A percentile compares a stretch with the other conserved stretches of the same genome.
Evolutionary conservation across 2,888 invertebrate species (phyloP).

Genomic region (Macropis europaea): DNA sequence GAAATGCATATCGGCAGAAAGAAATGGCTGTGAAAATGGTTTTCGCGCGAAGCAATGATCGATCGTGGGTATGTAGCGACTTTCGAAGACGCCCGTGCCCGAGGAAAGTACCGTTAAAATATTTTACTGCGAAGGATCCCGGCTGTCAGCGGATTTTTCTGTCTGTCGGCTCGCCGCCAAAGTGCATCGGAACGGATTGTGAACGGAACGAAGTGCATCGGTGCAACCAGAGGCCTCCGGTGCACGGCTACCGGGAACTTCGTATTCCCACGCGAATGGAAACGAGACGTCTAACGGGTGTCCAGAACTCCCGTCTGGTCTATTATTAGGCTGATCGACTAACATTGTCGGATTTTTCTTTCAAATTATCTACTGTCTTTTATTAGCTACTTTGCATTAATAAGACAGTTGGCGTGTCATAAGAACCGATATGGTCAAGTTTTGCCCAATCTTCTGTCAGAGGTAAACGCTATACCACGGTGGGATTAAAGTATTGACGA

Average conservation of each 20-base stretch:
- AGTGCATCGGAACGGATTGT: constrained; percentile 40
- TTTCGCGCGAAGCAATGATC: constrained; percentile 9
- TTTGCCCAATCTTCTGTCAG: too few species aligned
- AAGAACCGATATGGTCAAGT: too few species aligned
- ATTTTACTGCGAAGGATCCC: constrained; percentile 32
- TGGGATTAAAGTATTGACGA: too few species aligned
- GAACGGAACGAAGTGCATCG: constrained; percentile 7
- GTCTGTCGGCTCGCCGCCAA: constrained; percentile 30
- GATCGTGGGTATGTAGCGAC: constrained; percentile 12
- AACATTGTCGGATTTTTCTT: too few species aligned
- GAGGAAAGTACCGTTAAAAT: constrained; percentile 42
- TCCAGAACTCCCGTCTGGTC: too few species aligned
- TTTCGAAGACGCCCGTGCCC: constrained; percentile 15
- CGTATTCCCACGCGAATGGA: constrained; percentile 52
- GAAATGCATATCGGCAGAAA: constrained; percentile 9
- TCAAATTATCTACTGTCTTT: too few species aligned
- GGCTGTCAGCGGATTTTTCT: constrained; percentile 41
- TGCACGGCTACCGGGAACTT: constrained; percentile 37
- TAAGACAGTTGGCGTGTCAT: too few species aligned
- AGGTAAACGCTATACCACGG: too few species aligned
- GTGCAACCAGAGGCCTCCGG: constrained; percentile 1
- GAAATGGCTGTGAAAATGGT: constrained; percentile 22
- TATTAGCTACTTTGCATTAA: too few species aligned
- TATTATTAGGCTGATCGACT: too few species aligned
- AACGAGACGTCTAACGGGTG: constrained; percentile 42